These are phyloP conservation scores for Protonemura montana DNA, from an alignment of 2,888 invertebrate genomes.

Conservation along the genomic window DNA sequence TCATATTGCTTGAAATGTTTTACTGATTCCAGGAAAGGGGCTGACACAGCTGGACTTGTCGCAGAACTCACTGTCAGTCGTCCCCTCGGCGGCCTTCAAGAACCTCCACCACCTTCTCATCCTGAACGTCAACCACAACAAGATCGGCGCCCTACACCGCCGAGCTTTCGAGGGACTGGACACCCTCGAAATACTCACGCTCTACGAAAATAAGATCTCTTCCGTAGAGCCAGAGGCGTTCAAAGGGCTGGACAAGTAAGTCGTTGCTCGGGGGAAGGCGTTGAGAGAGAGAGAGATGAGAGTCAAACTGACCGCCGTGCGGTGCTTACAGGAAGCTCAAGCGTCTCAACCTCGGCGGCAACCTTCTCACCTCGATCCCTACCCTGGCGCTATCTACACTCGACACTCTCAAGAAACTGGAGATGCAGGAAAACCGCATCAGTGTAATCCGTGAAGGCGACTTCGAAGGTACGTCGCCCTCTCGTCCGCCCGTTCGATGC, in stretches of 20 bases:
- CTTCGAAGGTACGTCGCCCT: slow-evolving; percentile 73
- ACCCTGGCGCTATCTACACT: slow-evolving; percentile 81
- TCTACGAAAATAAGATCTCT: slow-evolving; percentile 86
- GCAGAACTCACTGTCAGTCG: slow-evolving; percentile 80
- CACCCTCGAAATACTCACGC: slow-evolving; percentile 83
- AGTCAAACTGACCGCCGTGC: too few species aligned
- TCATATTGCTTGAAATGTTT: too few species aligned
- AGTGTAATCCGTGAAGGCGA: slow-evolving; percentile 80
- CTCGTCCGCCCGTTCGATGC: background rate
- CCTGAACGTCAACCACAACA: slow-evolving; percentile 89
- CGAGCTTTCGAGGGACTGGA: slow-evolving; percentile 87
- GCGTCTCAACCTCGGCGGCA: slow-evolving; percentile 85
- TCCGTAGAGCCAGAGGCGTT: slow-evolving; percentile 84
- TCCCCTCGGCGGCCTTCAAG: slow-evolving; percentile 81
- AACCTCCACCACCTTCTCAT: slow-evolving; percentile 84
- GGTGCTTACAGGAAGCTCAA: slow-evolving; percentile 70
- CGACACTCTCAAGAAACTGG: slow-evolving; percentile 82
- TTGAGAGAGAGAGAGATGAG: too few species aligned
- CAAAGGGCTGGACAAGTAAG: slow-evolving; percentile 86
- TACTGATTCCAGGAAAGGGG: slow-evolving; percentile 71
- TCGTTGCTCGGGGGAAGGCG: slow-evolving; percentile 49
- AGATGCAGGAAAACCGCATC: slow-evolving; percentile 88
- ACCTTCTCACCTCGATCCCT: slow-evolving; percentile 78
- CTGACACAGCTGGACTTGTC: slow-evolving; percentile 89
- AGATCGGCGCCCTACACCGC: slow-evolving; percentile 78